Conservation (phyloP, 2,113 vertebrate genomes). For the Holacanthus passer region DNA sequence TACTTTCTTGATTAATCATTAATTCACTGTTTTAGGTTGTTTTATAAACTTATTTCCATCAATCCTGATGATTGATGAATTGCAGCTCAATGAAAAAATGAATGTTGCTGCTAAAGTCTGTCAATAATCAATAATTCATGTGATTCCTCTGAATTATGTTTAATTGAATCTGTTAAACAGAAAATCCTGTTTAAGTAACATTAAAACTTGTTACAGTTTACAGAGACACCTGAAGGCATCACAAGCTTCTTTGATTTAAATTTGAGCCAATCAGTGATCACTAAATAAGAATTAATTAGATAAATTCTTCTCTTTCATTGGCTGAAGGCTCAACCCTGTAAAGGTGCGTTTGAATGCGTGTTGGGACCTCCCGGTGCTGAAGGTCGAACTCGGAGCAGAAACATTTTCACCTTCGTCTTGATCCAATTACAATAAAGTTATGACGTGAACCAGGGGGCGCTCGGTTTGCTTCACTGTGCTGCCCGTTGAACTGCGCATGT, state of each 20-base stretch:
- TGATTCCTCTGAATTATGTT: background rate
- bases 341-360: background rate
- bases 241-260: background rate
- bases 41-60: too few relatives aligned
- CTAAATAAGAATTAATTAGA: too few relatives aligned
- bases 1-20: too few relatives aligned
- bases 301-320: background rate
- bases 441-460: background rate
- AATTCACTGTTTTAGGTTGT: too few relatives aligned
- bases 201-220: background rate
- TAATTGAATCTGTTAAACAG: too few relatives aligned
- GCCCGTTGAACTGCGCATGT: too few relatives aligned
- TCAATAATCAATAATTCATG: background rate
- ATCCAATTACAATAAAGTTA: background rate
- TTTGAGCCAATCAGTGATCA: constrained; percentile 15
- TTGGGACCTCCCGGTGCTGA: constrained; percentile 10
- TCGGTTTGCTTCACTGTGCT: background rate
- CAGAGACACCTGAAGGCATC: background rate
- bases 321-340: background rate
- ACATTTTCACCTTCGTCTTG: background rate
- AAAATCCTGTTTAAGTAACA: too few relatives aligned
- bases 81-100: too few relatives aligned
- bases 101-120: too few relatives aligned
- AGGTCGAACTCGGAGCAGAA: constrained; percentile 1
- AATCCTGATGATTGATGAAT: too few relatives aligned